These are phyloP conservation scores for Luperina nickerlii DNA, from an alignment of 2,888 invertebrate species.

Conservation along the genomic window DNA sequence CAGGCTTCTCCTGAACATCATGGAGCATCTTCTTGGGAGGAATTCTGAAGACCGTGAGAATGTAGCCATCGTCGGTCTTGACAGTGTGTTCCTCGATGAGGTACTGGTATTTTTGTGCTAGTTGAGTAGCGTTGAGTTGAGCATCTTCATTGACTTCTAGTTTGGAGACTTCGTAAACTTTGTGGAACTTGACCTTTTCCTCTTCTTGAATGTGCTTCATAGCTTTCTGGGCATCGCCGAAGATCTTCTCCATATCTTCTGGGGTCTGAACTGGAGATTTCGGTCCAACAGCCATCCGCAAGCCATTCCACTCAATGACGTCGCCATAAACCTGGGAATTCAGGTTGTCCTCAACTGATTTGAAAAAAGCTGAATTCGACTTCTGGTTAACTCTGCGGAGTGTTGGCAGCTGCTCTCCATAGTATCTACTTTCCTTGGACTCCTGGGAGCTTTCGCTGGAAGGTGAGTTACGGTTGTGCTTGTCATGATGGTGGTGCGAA, in stretches of 20 bases:
- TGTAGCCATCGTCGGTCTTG: constrained; percentile 85
- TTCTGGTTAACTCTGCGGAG: constrained; percentile 48
- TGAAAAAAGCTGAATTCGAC: constrained; percentile 68
- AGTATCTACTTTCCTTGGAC: constrained; percentile 43
- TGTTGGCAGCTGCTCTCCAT: constrained; percentile 15
- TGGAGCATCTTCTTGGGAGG: constrained; percentile 73
- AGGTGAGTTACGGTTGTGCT: constrained; percentile 35
- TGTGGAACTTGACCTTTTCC: constrained; percentile 77
- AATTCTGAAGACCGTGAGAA: constrained; percentile 84
- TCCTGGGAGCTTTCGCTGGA: constrained; percentile 67
- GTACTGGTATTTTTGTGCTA: constrained; percentile 81
- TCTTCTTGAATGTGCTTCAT: constrained; percentile 78
- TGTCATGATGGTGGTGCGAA: constrained; percentile 41
- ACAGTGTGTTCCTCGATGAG: constrained; percentile 81
- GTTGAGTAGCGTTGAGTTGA: constrained; percentile 70
- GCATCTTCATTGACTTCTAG: constrained; percentile 74
- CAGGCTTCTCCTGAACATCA: constrained; percentile 77
- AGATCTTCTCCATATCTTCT: constrained; percentile 79
- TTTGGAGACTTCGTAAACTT: constrained; percentile 69
- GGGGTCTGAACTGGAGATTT: constrained; percentile 66
- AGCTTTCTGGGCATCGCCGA: constrained; percentile 78
- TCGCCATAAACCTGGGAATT: constrained; percentile 63
- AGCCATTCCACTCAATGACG: constrained; percentile 72
- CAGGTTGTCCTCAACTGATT: constrained; percentile 64
- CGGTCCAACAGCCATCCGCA: constrained; percentile 71